Conservation (phyloP, 1,140 invertebrate genomes). For the Pristionchus pacificus region DNA sequence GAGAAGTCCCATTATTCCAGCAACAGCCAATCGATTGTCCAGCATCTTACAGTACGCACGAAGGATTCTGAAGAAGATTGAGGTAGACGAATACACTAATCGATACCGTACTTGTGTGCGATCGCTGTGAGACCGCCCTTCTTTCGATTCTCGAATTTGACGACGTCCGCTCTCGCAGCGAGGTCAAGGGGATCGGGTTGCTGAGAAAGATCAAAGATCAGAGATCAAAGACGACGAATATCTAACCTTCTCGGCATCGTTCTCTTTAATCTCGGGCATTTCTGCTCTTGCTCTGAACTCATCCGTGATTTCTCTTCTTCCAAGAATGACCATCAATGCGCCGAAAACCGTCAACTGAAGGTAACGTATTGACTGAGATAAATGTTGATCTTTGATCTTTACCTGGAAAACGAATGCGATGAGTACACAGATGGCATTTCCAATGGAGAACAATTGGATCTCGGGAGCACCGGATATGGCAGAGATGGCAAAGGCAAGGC, state of each 20-base stretch:
- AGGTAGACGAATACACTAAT: too few relatives aligned
- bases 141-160: too few relatives aligned
- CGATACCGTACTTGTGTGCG: too few relatives aligned
- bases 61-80: not conserved
- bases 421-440: constrained; percentile 53
- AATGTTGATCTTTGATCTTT: not conserved
- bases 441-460: constrained; percentile 57
- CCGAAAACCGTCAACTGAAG: constrained; percentile 52
- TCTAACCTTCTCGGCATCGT: too few relatives aligned
- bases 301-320: constrained; percentile 38
- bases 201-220: too few relatives aligned
- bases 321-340: constrained; percentile 47
- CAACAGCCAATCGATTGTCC: constrained; percentile 43
- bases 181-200: too few relatives aligned
- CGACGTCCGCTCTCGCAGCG: too few relatives aligned
- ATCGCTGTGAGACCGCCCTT: too few relatives aligned
- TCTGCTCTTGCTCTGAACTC: constrained; percentile 15
- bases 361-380: constrained; percentile 1
- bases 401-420: constrained; percentile 54
- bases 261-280: too few relatives aligned
- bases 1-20: constrained; percentile 39
- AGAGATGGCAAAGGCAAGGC: constrained; percentile 51
- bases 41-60: constrained; percentile 37
- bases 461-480: constrained; percentile 54
- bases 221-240: too few relatives aligned